A percentile compares a stretch with the other conserved stretches of the same genome.
These are phyloP conservation scores for Mystacides longicornis DNA, from an alignment of 2,888 invertebrate species.

Conservation along the genomic window DNA sequence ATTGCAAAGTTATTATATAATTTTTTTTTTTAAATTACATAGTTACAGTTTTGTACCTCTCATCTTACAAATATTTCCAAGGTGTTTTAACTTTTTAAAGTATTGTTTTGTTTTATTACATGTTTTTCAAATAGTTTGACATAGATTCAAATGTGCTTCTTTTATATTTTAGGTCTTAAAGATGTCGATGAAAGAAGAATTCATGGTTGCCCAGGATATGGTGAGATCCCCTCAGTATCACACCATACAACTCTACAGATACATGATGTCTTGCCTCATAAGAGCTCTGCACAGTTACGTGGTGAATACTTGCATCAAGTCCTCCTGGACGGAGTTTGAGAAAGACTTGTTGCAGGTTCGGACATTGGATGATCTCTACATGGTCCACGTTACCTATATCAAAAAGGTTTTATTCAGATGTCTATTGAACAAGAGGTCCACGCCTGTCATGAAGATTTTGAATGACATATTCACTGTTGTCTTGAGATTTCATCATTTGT, in stretches of 20 bases:
- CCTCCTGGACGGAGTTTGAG: constrained; percentile 69
- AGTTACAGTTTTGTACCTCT: no score
- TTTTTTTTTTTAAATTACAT: no score
- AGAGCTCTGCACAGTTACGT: constrained; percentile 70
- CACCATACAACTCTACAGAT: constrained; percentile 62
- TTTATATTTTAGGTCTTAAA: constrained; percentile 49
- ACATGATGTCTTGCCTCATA: constrained; percentile 69
- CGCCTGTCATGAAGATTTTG: constrained; percentile 59
- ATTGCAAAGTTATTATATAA: no score
- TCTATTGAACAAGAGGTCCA: constrained; percentile 61
- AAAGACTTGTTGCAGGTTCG: constrained; percentile 56
- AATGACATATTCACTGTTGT: constrained; percentile 66
- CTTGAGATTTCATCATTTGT: constrained; percentile 59
- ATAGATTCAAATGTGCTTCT: no score
- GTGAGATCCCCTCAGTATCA: constrained; percentile 61
- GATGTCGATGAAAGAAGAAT: constrained; percentile 46
- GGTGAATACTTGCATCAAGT: constrained; percentile 65
- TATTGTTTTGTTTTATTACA: no score
- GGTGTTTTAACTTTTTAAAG: no score
- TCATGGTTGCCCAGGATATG: constrained; percentile 41
- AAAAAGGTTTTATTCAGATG: constrained; percentile 71
- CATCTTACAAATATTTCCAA: no score
- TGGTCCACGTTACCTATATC: constrained; percentile 64
- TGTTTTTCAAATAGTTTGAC: no score
- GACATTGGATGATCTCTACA: constrained; percentile 65